Conservation (phyloP, 1,140 invertebrate genomes). For the Bombus picipes region DNA sequence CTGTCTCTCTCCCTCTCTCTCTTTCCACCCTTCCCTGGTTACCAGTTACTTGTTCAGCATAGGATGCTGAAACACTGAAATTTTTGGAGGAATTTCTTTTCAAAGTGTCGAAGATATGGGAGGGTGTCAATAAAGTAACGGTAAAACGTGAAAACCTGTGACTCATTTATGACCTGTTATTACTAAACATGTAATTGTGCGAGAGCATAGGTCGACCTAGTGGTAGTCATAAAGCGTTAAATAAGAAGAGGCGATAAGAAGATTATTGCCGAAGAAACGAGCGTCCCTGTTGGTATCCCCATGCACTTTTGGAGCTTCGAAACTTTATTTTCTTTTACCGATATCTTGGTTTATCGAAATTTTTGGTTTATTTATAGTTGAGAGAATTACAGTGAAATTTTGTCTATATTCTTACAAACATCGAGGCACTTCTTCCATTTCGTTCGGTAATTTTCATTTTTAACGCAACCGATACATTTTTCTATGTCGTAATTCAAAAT, state of each 20-base stretch:
- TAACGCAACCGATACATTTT: too few relatives aligned
- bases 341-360: too few relatives aligned
- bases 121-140: fast-evolving
- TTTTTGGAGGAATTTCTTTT: fast-evolving
- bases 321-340: too few relatives aligned
- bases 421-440: too few relatives aligned
- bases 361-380: too few relatives aligned
- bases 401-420: too few relatives aligned
- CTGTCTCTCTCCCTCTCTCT: too few relatives aligned
- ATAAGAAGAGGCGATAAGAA: fast-evolving
- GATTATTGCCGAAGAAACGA: fast-evolving
- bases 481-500: too few relatives aligned
- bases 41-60: fast-evolving
- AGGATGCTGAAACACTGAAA: fast-evolving
- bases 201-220: fast-evolving
- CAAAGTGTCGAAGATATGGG: fast-evolving
- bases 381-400: too few relatives aligned
- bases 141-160: fast-evolving
- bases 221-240: fast-evolving
- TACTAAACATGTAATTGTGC: fast-evolving
- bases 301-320: fast-evolving
- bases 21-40: too few relatives aligned
- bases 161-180: fast-evolving
- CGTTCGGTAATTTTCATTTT: too few relatives aligned
- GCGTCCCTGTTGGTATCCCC: fast-evolving